These are phyloP conservation scores for Mungos mungo DNA, from an alignment of 2,113 vertebrate genomes.

Conservation along the genomic window DNA sequence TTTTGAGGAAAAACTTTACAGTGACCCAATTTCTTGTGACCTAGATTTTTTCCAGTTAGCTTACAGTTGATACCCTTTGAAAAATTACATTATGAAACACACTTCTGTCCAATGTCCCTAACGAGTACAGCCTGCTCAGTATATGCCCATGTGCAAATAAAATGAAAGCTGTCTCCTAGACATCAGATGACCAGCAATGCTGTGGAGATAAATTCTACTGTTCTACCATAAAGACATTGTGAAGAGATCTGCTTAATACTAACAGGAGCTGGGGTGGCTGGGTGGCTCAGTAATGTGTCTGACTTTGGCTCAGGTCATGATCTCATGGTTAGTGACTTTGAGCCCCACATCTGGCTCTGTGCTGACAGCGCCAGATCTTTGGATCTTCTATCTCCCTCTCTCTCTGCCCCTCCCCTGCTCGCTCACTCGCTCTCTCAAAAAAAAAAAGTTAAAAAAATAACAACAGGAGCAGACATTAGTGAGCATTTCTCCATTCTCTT, in stretches of 20 bases:
- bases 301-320: too few species aligned
- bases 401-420: too few species aligned
- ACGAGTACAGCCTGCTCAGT: background rate
- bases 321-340: too few species aligned
- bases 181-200: background rate
- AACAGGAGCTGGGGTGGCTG: too few species aligned
- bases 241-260: background rate
- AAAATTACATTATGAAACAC: background rate
- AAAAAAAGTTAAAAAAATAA: too few species aligned
- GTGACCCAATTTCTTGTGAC: conserved; percentile 43
- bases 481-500: background rate
- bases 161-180: background rate
- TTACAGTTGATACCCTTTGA: conserved; percentile 6
- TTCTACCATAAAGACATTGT: background rate
- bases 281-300: too few species aligned
- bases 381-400: too few species aligned
- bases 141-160: background rate
- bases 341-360: too few species aligned
- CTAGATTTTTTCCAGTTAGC: background rate
- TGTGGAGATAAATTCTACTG: background rate
- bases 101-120: background rate
- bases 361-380: too few species aligned
- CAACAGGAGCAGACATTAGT: background rate
- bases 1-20: conserved; percentile 2
- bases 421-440: too few species aligned